These are phyloP conservation scores for Scaptomyza reducta DNA, from an alignment of 2,888 invertebrate genomes.

Conservation along the genomic window DNA sequence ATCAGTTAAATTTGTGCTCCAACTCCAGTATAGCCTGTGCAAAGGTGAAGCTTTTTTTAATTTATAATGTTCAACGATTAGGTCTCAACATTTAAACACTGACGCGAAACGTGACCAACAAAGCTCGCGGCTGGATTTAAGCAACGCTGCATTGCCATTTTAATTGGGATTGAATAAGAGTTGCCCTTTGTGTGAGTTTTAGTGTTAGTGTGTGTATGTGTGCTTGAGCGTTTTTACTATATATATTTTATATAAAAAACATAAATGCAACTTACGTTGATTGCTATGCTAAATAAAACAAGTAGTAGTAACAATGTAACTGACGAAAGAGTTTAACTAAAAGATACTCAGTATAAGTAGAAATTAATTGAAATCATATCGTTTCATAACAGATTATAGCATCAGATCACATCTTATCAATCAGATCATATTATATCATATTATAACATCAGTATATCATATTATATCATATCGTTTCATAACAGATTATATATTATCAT, in stretches of 20 bases:
- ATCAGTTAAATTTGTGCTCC: constrained; percentile 21
- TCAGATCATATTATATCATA: background rate
- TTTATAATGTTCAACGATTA: constrained; percentile 45
- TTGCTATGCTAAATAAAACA: constrained; percentile 41
- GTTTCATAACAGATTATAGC: background rate
- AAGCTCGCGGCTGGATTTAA: constrained; percentile 65
- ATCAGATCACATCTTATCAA: background rate
- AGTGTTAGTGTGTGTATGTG: constrained; percentile 6
- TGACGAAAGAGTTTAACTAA: background rate
- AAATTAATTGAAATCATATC: background rate
- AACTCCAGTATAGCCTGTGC: background rate
- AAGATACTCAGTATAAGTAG: background rate
- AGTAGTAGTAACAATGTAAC: background rate
- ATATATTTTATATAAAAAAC: constrained; percentile 62
- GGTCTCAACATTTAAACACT: constrained; percentile 62
- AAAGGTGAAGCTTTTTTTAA: constrained; percentile 40
- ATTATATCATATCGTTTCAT: background rate
- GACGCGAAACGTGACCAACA: constrained; percentile 63
- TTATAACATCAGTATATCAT: no score
- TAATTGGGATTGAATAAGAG: constrained; percentile 51
- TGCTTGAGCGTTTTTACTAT: constrained; percentile 14
- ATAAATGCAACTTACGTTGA: constrained; percentile 71
- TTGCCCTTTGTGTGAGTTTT: constrained; percentile 24
- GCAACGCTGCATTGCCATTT: constrained; percentile 69
- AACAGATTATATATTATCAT: background rate